Percentiles rank a stretch among this genome's conserved stretches.
phyloP scores from a whole-genome alignment of 2,797 vertebrate species.

The Cebuella pygmaea region DNA sequence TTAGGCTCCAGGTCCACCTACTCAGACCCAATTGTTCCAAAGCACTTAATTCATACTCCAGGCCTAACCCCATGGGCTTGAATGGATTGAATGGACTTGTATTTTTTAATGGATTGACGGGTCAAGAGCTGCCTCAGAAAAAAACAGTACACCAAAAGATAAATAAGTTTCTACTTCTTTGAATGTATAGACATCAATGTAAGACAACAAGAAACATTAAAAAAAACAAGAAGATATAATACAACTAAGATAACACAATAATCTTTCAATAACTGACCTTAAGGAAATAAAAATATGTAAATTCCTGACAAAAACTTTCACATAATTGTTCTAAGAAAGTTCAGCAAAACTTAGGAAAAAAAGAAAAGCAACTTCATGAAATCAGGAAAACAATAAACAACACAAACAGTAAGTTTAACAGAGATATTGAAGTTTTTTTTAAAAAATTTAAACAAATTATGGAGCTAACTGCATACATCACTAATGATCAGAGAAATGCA shows the following conservation, averaged over 20 bases:
- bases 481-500: neutral
- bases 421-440: neutral
- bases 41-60: neutral
- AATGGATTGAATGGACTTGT: no score
- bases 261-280: neutral
- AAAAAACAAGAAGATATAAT: neutral
- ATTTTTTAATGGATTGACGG: neutral
- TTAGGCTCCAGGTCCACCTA: neutral
- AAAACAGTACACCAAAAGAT: neutral
- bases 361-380: neutral
- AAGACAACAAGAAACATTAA: neutral
- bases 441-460: neutral
- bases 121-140: neutral
- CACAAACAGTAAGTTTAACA: neutral
- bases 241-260: neutral
- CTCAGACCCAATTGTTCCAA: neutral
- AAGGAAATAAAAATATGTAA: neutral
- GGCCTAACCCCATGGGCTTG: neutral
- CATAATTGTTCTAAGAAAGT: neutral
- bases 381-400: neutral
- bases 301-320: neutral
- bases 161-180: neutral
- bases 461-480: neutral
- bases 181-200: neutral
- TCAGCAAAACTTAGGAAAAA: neutral